Base-by-base conservation (phyloP, 2,888 invertebrate species). In the Sinopyrophorus schimmeli region DNA sequence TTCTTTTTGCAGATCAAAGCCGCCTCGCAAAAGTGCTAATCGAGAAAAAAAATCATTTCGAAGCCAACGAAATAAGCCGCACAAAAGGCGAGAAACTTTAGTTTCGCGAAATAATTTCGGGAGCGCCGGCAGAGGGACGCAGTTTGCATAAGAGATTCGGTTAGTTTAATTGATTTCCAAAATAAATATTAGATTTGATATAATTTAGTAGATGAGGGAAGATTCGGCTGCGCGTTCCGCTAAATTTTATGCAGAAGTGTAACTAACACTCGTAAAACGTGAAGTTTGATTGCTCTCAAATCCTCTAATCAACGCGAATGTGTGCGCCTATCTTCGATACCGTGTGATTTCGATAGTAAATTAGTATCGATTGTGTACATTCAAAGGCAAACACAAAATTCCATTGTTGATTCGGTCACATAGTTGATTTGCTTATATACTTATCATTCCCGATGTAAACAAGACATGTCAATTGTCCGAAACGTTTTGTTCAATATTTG, bases 381-480 rank as follows among this genome's bases (percentile, higher is more conserved):
- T 53, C 58, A 57, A 62, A 61, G 62, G 63, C 44, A 53, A 51
- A 57, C 49, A 54, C 38, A 50, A 21, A 34, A 42, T 43, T 40
- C 43, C 43, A 38, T 31, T 55, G 55, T 50, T 50, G 17, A 43
- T 50, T 40, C 30, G 60, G 58, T 47, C 59, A 53, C 59, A 63
- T 61, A 64, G 64, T 64, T 62, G 66, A 65, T 67, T 64, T 62
- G 61, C 64, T 61, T 32, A 67, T 69, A 66, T 68, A 70, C 70
- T 71, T 71, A 70, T 71, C 69, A 65, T 67, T 65, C 60, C 59
- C 59, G 63, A 57, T 49, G 64, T 64, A 71, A 72, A 71, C 72
- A 71, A 65, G 67, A 66, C 67, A 69, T 68, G 66, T 69, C 68
- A 67, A 69, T 70, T 64, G 62, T 57, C 7, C 3, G 34, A 2